Base-by-base conservation (phyloP, 92 coral and sea anemone genomes). In the Galaxea fascicularis region DNA sequence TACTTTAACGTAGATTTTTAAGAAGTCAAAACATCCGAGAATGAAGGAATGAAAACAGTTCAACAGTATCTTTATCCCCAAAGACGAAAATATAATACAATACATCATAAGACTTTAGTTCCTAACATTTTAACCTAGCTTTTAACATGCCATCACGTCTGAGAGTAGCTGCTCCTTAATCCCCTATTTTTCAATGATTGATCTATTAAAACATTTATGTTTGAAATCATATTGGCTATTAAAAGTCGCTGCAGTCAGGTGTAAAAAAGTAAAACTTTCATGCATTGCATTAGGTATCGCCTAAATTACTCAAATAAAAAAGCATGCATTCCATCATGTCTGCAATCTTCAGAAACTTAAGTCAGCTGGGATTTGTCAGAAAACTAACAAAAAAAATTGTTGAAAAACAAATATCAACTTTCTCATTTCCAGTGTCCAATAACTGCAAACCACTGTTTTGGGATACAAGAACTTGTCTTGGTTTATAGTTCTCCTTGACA, bases 81-180 rank as follows among this genome's bases (percentile, higher is more conserved):
- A 56, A 10, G 4, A 16, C 18, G 62, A 44, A 18, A 73, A 49
- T 4, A 22, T 24, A 22, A 26, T 26, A 22, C 47, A 20, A 17
- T 71, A 7, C 6, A 6, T 2, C 41, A 2, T 71, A 11, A 1
- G 39, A 29, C 1, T 13, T 52, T 27, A 74, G 7, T 9, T 52
- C 65, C 10, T 52, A 52, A 17, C 9, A 15, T 17, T 25, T 13
- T 71, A 46, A 45, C 22, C 62, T 17, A 56, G 3, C 17, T 1
- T 2, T 2, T 56, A 5, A 56, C 7, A 71, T 74, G 30, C 79
- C 49, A 29, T 53, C 79, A 53, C 79, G 79, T 74, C 65, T 52
- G 79, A 74, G n/a, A 7, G 21, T 11, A 4, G 45, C 18, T 69
- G 15, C 17, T 49, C 13, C 0, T 49, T 9, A 10, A 49, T 4